phyloP scores from a whole-genome alignment of 2,113 vertebrate species.

The Noctilio leporinus region DNA sequence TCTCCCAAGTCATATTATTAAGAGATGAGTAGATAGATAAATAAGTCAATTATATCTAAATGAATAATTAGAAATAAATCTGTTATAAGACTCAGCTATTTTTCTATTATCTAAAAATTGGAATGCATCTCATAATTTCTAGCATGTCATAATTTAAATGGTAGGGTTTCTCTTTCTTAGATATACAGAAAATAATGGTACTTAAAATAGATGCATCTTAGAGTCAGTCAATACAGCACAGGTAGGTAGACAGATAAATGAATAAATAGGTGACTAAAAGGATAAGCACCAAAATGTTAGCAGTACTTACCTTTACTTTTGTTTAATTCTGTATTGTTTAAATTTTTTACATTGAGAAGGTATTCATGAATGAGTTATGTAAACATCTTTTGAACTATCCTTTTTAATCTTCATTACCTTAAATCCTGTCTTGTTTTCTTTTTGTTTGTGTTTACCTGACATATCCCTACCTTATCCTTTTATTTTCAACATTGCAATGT shows the following conservation, averaged over 20 bases:
- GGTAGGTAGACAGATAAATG: not conserved
- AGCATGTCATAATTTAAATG: not conserved
- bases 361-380: not conserved
- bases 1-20: not conserved
- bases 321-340: not conserved
- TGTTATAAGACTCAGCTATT: not conserved
- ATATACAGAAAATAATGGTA: not conserved
- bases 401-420: not conserved
- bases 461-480: not conserved
- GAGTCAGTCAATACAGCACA: not conserved
- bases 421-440: slow-evolving; percentile 24
- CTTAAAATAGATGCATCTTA: not conserved
- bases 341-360: not conserved
- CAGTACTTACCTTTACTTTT: not conserved
- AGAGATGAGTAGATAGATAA: not conserved
- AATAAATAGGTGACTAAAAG: not conserved
- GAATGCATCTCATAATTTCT: not conserved
- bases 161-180: not conserved
- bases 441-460: not conserved
- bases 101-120: slow-evolving; percentile 1
- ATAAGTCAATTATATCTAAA: not conserved
- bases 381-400: not conserved
- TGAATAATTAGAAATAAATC: not conserved
- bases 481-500: not conserved
- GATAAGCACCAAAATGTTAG: not conserved